Conservation (phyloP, 2,797 vertebrate species). For the Scomberomorus guttatus region DNA sequence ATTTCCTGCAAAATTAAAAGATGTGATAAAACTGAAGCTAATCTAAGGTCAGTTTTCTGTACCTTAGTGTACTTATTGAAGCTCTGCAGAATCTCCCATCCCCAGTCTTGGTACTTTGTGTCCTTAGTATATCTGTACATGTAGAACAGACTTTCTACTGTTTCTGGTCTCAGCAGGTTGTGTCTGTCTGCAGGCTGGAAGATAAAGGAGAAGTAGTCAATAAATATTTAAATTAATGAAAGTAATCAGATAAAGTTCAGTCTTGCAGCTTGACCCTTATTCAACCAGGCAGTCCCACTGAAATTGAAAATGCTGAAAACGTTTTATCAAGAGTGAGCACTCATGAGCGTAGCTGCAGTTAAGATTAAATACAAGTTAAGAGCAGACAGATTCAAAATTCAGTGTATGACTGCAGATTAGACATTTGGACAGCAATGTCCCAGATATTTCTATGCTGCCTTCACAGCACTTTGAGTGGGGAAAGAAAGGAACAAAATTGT, state of each 20-base stretch:
- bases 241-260: conserved; percentile 15
- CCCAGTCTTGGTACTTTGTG: conserved; percentile 96
- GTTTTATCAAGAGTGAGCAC: conserved; percentile 1
- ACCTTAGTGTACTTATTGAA: conserved; percentile 95
- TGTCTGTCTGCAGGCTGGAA: conserved; percentile 95
- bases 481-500: neutral
- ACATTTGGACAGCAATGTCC: neutral
- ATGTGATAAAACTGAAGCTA: neutral
- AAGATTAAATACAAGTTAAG: conserved; percentile 14
- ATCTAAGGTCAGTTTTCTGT: conserved; percentile 19
- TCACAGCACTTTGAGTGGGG: neutral
- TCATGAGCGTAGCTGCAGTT: neutral
- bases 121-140: conserved; percentile 93
- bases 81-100: conserved; percentile 95
- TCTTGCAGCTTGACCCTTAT: conserved; percentile 1
- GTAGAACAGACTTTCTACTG: conserved; percentile 97
- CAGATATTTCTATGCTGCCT: neutral
- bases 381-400: neutral
- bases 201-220: neutral
- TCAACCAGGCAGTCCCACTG: neutral
- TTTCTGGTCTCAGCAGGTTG: conserved; percentile 96
- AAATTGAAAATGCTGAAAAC: conserved; percentile 12
- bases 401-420: neutral
- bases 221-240: neutral
- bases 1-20: neutral